Evolutionary conservation across 2,888 invertebrate genomes (phyloP).

Genomic region (Leptopilina myrica): DNA sequence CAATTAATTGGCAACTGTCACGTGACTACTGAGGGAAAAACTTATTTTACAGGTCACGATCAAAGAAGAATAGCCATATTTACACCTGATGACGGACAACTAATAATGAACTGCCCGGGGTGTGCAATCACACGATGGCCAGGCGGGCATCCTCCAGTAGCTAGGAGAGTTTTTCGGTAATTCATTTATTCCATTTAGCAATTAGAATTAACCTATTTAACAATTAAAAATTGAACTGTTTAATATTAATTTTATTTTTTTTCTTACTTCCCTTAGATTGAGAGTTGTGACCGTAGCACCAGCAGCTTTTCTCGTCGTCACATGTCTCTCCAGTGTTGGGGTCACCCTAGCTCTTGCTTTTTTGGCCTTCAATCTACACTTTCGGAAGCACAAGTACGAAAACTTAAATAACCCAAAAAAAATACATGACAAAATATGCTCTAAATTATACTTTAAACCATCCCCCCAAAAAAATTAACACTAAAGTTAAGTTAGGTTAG

Average conservation of each 20-base stretch:
- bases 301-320: conserved; percentile 85
- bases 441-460: too few relatives aligned
- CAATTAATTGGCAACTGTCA: too few relatives aligned
- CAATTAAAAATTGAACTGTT: too few relatives aligned
- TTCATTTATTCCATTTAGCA: conserved; percentile 6
- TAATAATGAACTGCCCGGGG: conserved; percentile 84
- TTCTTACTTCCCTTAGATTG: conserved; percentile 76
- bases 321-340: conserved; percentile 85
- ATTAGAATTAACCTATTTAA: background rate
- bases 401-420: background rate
- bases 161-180: conserved; percentile 82
- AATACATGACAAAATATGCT: too few relatives aligned
- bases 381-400: conserved; percentile 87
- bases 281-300: conserved; percentile 88
- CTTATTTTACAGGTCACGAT: conserved; percentile 80
- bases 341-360: conserved; percentile 86
- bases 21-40: background rate
- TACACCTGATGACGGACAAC: conserved; percentile 79
- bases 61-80: conserved; percentile 85
- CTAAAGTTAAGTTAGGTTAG: too few relatives aligned
- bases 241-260: background rate
- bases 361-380: conserved; percentile 89
- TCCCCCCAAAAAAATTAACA: too few relatives aligned
- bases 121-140: conserved; percentile 85
- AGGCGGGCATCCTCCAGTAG: conserved; percentile 90